Evolutionary conservation across 2,113 vertebrate genomes (phyloP).

Genomic region (Bambusicola thoracicus): DNA sequence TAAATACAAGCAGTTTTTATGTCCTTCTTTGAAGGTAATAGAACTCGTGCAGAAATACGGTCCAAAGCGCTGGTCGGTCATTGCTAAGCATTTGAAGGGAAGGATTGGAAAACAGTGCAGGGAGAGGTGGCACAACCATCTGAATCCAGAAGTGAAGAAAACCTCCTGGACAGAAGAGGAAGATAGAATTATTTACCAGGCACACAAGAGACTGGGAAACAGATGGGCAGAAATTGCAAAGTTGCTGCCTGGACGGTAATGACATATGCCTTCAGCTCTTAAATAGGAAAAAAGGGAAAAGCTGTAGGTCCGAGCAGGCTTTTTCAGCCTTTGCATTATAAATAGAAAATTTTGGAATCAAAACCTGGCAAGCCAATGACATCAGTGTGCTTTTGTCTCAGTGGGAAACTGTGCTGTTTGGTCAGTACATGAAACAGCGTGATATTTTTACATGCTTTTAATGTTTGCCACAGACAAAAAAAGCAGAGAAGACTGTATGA

Average conservation of each 20-base stretch:
- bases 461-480: neutral
- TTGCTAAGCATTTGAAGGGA: constrained; percentile 98
- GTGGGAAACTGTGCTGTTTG: neutral
- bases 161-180: constrained; percentile 99
- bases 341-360: neutral
- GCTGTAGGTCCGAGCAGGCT: constrained; percentile 25
- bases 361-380: constrained; percentile 20
- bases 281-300: constrained; percentile 40
- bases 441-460: constrained; percentile 17
- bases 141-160: constrained; percentile 99
- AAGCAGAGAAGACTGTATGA: neutral
- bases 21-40: constrained; percentile 90
- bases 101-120: constrained; percentile 99
- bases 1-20: constrained; percentile 78
- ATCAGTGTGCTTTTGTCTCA: neutral
- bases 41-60: constrained; percentile 99
- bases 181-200: constrained; percentile 99
- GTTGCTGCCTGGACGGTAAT: constrained; percentile 97
- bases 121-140: constrained; percentile 99
- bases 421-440: neutral
- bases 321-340: constrained; percentile 12
- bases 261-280: constrained; percentile 56
- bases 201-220: constrained; percentile 98
- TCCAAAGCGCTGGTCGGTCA: constrained; percentile 98
- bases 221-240: constrained; percentile 99